A percentile compares a stretch with the other conserved stretches of the same genome.
These are phyloP conservation scores for Eustalomyia histrio DNA, from an alignment of 2,888 invertebrate genomes.

Conservation along the genomic window DNA sequence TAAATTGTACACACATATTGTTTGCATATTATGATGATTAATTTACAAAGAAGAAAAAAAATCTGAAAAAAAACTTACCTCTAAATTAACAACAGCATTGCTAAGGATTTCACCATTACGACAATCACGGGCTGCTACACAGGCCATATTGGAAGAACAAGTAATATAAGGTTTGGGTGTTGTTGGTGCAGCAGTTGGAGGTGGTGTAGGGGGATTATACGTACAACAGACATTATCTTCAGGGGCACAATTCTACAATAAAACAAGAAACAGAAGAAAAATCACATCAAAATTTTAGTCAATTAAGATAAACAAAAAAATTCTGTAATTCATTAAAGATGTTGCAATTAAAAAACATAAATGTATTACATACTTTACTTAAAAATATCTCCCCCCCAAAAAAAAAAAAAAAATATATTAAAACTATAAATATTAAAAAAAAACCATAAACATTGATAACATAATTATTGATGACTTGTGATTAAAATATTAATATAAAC, in stretches of 20 bases:
- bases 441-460: conserved; percentile 23
- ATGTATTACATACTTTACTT: background rate
- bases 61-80: conserved; percentile 73
- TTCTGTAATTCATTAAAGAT: conserved; percentile 42
- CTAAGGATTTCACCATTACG: conserved; percentile 75
- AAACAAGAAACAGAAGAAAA: conserved; percentile 57
- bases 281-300: conserved; percentile 14
- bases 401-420: no score
- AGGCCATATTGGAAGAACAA: conserved; percentile 75
- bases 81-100: conserved; percentile 73
- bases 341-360: conserved; percentile 38
- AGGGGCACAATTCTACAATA: conserved; percentile 79
- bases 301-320: conserved; percentile 8
- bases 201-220: conserved; percentile 72
- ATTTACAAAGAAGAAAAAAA: conserved; percentile 35
- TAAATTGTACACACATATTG: background rate
- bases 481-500: conserved; percentile 46
- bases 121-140: conserved; percentile 76
- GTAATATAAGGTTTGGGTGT: conserved; percentile 72
- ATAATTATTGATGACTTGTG: conserved; percentile 57
- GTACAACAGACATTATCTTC: conserved; percentile 79
- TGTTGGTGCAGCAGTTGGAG: conserved; percentile 73
- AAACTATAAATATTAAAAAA: conserved; percentile 1
- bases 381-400: conserved; percentile 10
- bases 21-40: conserved; percentile 37